These are phyloP conservation scores for Columba janthina DNA, from an alignment of 2,113 vertebrate species.

Conservation along the genomic window DNA sequence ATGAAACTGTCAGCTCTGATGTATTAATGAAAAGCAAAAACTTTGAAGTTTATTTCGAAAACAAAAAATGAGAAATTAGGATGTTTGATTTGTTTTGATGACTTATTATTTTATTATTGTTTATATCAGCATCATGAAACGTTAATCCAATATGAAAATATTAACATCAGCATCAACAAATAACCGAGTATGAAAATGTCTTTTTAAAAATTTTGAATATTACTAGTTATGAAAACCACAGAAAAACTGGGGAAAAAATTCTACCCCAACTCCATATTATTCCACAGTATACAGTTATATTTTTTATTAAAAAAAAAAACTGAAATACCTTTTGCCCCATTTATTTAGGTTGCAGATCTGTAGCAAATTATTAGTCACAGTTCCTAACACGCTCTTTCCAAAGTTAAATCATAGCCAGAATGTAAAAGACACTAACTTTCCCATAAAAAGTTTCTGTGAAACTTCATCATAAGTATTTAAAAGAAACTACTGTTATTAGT, in stretches of 20 bases:
- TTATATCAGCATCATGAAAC: not conserved
- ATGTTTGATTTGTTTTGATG: not conserved
- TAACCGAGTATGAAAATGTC: not conserved
- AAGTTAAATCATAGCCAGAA: too few relatives aligned
- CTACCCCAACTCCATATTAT: not conserved
- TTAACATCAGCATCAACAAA: not conserved
- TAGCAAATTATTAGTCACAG: not conserved
- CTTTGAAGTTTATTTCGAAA: not conserved
- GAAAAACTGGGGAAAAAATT: not conserved
- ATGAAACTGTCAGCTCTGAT: not conserved
- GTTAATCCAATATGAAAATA: not conserved
- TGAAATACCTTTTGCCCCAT: not conserved
- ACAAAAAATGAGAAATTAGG: not conserved
- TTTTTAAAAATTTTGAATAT: not conserved
- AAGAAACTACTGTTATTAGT: not conserved
- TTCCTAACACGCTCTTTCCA: not conserved
- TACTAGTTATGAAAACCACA: not conserved
- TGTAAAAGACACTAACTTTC: too few relatives aligned
- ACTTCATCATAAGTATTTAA: not conserved
- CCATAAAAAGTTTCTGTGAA: too few relatives aligned
- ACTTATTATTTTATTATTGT: not conserved
- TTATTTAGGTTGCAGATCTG: not conserved
- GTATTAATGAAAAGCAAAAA: not conserved
- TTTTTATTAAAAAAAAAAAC: not conserved
- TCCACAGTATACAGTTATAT: not conserved